These are phyloP conservation scores for Phyllostomus hastatus DNA, from an alignment of 2,113 vertebrate genomes.

Conservation along the genomic window DNA sequence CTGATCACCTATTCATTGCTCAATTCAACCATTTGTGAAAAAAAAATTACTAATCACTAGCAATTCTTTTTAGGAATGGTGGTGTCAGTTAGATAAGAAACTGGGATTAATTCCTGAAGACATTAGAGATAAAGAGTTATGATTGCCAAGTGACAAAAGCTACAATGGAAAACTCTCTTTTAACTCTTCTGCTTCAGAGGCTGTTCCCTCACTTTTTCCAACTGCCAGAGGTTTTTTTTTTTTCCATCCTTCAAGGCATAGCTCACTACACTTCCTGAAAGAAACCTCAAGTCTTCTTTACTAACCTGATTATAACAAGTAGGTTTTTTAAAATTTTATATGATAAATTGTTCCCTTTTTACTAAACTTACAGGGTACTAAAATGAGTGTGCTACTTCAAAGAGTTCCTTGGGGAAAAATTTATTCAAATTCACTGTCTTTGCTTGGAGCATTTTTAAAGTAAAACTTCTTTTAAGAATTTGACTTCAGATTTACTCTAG, in stretches of 20 bases:
- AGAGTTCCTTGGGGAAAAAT: neutral
- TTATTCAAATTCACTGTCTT: slow-evolving; percentile 8
- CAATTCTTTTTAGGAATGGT: neutral
- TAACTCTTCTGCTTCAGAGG: neutral
- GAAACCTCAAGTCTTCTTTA: neutral
- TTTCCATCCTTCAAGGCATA: neutral
- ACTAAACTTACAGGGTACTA: neutral
- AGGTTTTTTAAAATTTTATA: neutral
- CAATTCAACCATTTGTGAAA: neutral
- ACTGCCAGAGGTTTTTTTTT: neutral
- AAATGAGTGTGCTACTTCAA: slow-evolving; percentile 37
- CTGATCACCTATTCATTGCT: neutral
- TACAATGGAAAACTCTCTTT: neutral
- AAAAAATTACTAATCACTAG: neutral
- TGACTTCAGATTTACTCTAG: neutral
- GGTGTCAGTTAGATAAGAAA: neutral
- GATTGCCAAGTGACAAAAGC: neutral
- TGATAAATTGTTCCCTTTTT: no score
- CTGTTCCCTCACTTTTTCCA: neutral
- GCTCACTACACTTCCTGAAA: neutral
- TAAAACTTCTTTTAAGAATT: neutral
- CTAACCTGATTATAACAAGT: neutral
- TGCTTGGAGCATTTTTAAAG: neutral
- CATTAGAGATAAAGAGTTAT: neutral
- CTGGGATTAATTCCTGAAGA: neutral